phyloP scores from a whole-genome alignment of 2,797 vertebrate species.

The Loris lydekkerianus region DNA sequence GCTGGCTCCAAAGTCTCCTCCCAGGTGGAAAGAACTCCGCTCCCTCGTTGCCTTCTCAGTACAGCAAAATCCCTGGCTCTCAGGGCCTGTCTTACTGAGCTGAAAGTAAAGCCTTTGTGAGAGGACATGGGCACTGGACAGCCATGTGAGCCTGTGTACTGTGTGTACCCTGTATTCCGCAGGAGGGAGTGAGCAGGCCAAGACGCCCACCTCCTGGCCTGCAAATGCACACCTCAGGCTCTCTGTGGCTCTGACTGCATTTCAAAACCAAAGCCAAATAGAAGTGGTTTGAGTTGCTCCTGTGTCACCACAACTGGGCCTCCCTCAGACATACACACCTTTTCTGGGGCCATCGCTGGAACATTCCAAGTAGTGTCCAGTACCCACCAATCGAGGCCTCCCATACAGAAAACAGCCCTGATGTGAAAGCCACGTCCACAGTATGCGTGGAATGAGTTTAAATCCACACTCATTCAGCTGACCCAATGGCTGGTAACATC shows the following conservation, averaged over 20 bases:
- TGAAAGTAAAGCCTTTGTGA: not conserved
- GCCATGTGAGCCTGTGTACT: not conserved
- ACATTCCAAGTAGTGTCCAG: constrained; percentile 27
- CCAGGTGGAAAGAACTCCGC: not conserved
- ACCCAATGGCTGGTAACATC: constrained; percentile 66
- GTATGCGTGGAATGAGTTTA: constrained; percentile 43
- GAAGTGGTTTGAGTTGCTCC: constrained; percentile 69
- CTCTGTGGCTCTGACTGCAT: constrained; percentile 53
- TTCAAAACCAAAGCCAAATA: constrained; percentile 74
- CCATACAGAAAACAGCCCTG: constrained; percentile 32
- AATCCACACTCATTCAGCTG: constrained; percentile 50
- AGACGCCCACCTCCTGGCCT: not conserved
- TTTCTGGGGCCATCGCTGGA: constrained; percentile 61
- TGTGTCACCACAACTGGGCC: constrained; percentile 58
- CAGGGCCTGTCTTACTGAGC: not conserved
- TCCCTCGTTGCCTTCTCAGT: not conserved
- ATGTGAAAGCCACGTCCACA: constrained; percentile 61
- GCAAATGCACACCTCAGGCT: constrained; percentile 60
- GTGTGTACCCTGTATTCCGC: not conserved
- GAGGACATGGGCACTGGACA: not conserved
- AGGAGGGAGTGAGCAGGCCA: not conserved
- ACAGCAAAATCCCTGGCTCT: not conserved
- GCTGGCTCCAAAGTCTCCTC: constrained; percentile 31
- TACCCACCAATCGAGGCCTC: constrained; percentile 53
- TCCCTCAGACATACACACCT: constrained; percentile 42